phyloP scores from a whole-genome alignment of 2,797 vertebrate genomes.

The Meda fulgida region DNA sequence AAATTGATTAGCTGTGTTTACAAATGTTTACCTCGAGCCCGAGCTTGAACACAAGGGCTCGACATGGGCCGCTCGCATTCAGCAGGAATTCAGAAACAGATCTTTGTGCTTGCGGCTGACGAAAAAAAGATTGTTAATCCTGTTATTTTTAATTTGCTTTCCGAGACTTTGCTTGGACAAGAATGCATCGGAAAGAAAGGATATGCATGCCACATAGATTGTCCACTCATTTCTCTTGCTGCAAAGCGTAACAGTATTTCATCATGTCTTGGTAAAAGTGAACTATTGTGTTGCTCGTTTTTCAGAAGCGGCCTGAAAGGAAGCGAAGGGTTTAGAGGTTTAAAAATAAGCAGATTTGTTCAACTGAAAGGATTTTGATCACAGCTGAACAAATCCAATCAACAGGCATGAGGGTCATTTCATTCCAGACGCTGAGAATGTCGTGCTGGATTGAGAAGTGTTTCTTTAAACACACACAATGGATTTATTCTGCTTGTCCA shows the following conservation, averaged over 20 bases:
- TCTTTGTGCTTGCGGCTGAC: background rate
- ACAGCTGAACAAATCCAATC: constrained; percentile 68
- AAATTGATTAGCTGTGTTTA: constrained; percentile 44
- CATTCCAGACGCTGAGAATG: constrained; percentile 54
- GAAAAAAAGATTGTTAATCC: constrained; percentile 3
- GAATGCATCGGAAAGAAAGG: constrained; percentile 26
- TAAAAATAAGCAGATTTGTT: constrained; percentile 64
- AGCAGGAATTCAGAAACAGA: constrained; percentile 13
- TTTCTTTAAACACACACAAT: constrained; percentile 50
- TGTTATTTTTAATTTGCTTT: constrained; percentile 26
- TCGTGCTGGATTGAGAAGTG: constrained; percentile 45
- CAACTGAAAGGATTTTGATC: constrained; percentile 62
- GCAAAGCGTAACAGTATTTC: constrained; percentile 44
- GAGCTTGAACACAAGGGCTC: constrained; percentile 5
- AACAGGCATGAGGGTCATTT: constrained; percentile 48
- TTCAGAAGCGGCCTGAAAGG: constrained; percentile 45
- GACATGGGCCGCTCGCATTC: background rate
- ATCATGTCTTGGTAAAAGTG: constrained; percentile 39
- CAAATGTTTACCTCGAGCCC: constrained; percentile 37
- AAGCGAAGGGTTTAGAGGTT: constrained; percentile 53
- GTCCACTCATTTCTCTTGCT: constrained; percentile 9
- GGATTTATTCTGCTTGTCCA: constrained; percentile 58
- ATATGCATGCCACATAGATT: background rate
- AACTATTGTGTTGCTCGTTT: constrained; percentile 45
- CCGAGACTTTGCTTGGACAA: constrained; percentile 10